Evolutionary conservation across 2,888 invertebrate genomes (phyloP).

Genomic region (Nomada fucata): DNA sequence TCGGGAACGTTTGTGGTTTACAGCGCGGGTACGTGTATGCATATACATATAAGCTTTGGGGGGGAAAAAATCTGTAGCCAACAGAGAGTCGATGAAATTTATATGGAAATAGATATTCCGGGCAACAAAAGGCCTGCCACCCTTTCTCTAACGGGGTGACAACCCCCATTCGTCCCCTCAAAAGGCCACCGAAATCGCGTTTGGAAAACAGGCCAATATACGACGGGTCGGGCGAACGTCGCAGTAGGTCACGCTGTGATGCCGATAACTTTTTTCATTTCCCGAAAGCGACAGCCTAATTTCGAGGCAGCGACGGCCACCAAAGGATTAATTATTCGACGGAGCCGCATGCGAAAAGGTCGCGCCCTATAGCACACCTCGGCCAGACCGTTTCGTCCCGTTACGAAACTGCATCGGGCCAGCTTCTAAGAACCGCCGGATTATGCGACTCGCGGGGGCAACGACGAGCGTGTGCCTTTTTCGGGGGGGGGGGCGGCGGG

Average conservation of each 20-base stretch:
- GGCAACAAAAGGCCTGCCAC: conserved; percentile 12
- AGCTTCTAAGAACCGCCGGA: background rate
- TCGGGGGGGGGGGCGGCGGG: too few species aligned
- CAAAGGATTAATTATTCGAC: conserved; percentile 51
- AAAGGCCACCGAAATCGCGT: conserved; percentile 21
- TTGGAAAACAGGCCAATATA: conserved; percentile 42
- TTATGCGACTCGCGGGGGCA: background rate
- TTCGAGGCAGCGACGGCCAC: conserved; percentile 16
- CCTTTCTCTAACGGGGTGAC: conserved; percentile 5
- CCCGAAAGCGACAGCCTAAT: conserved; percentile 46
- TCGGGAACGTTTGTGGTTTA: background rate
- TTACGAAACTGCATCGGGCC: background rate
- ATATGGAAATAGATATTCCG: conserved; percentile 17
- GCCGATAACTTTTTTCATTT: conserved; percentile 57
- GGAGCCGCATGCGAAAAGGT: conserved; percentile 1
- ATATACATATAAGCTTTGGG: too few species aligned
- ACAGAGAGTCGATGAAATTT: conserved; percentile 3
- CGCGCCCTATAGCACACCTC: background rate
- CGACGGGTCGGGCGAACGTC: conserved; percentile 17
- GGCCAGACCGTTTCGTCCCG: background rate
- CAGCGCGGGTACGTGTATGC: too few species aligned
- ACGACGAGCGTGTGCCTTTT: conserved; percentile 15
- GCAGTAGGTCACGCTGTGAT: conserved; percentile 48
- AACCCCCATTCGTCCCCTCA: conserved; percentile 1
- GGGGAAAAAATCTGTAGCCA: too few species aligned